Conservation (phyloP, 1,140 invertebrate genomes). For the Drosophila carrolli region DNA sequence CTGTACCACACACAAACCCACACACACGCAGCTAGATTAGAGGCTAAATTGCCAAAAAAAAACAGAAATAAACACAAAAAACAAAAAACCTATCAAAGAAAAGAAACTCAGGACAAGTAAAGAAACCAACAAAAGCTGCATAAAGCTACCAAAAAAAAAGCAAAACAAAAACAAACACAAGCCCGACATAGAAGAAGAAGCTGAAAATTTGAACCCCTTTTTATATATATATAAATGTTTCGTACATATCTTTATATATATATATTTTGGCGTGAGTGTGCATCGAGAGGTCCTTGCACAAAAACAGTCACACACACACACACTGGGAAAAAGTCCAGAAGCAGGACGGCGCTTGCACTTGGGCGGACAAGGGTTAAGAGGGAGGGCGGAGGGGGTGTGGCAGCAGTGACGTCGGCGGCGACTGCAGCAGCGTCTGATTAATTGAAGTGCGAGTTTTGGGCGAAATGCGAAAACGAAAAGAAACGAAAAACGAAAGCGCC, state of each 20-base stretch:
- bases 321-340: slow-evolving; percentile 42
- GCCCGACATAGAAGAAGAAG: slow-evolving; percentile 34
- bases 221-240: slow-evolving; percentile 15
- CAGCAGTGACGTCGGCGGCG: slow-evolving; percentile 16
- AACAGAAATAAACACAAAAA: not conserved
- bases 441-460: slow-evolving; percentile 78
- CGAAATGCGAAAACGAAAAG: slow-evolving; percentile 57
- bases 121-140: slow-evolving; percentile 40
- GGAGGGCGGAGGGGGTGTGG: not conserved
- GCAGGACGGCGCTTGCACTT: slow-evolving; percentile 49
- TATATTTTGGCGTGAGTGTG: slow-evolving; percentile 18
- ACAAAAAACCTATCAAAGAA: slow-evolving; percentile 6
- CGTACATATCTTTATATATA: slow-evolving; percentile 17
- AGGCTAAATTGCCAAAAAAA: slow-evolving; percentile 40
- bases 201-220: slow-evolving; percentile 51
- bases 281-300: slow-evolving; percentile 38
- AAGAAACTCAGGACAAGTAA: slow-evolving; percentile 20
- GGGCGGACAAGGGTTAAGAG: slow-evolving; percentile 31
- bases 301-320: slow-evolving; percentile 27
- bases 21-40: slow-evolving; percentile 33
- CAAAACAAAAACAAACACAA: slow-evolving; percentile 22
- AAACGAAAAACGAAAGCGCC: slow-evolving; percentile 57
- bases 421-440: slow-evolving; percentile 75
- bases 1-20: slow-evolving; percentile 32
- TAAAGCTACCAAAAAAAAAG: slow-evolving; percentile 21